These are phyloP conservation scores for Zelostemma sp. DNA, from an alignment of 1,140 invertebrate species.

Conservation along the genomic window DNA sequence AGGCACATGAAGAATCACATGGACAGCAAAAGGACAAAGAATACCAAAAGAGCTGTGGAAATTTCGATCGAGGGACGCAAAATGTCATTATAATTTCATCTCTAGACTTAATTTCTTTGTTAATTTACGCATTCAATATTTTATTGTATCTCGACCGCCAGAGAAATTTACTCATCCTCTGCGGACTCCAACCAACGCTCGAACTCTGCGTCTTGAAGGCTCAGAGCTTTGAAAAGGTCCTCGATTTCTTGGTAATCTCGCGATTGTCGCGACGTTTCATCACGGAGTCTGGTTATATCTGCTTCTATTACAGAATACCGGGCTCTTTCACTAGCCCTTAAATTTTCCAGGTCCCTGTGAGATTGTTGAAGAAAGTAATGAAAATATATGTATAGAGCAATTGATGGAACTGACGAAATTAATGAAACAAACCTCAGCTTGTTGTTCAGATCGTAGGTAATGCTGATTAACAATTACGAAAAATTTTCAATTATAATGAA, in stretches of 20 bases:
- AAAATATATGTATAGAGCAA: background rate
- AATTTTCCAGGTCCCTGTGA: slow-evolving; percentile 83
- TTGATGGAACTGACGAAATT: background rate
- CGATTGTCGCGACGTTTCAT: slow-evolving; percentile 89
- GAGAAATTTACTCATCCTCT: slow-evolving; percentile 76
- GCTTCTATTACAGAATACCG: slow-evolving; percentile 81
- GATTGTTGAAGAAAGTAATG: background rate
- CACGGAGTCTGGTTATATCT: slow-evolving; percentile 83
- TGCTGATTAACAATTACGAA: too few species aligned
- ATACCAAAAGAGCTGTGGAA: too few species aligned
- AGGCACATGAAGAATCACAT: too few species aligned
- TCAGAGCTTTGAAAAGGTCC: slow-evolving; percentile 96
- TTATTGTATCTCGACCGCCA: too few species aligned
- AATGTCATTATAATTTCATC: too few species aligned
- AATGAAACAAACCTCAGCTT: slow-evolving; percentile 47
- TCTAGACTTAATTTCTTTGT: too few species aligned
- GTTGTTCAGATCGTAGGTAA: slow-evolving; percentile 75
- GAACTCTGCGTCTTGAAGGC: slow-evolving; percentile 97
- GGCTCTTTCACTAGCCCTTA: slow-evolving; percentile 80
- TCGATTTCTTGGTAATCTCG: slow-evolving; percentile 96
- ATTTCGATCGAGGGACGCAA: too few species aligned
- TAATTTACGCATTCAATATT: too few species aligned
- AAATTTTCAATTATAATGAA: too few species aligned
- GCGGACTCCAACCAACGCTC: slow-evolving; percentile 88
- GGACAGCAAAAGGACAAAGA: too few species aligned